Conservation (phyloP, 1,140 invertebrate genomes). For the Drosophila quadrilineata region DNA sequence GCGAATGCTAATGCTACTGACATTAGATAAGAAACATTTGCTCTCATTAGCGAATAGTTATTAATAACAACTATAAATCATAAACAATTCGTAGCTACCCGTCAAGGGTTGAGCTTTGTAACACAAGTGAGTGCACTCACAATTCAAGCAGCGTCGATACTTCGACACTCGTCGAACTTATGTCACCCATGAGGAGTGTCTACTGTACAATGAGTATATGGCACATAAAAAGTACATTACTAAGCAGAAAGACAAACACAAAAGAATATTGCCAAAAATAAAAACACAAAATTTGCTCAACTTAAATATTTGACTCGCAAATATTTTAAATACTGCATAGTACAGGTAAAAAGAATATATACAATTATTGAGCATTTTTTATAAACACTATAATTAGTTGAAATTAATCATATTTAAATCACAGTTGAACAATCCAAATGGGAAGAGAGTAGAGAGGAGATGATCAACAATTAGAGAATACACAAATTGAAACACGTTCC, state of each 20-base stretch:
- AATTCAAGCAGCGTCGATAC: background rate
- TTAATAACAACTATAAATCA: no score
- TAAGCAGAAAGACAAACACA: conserved; percentile 2
- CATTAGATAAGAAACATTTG: background rate
- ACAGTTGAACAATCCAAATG: background rate
- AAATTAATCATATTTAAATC: conserved; percentile 38
- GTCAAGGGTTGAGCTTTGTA: no score
- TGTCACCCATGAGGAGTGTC: background rate
- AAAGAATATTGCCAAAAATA: conserved; percentile 9
- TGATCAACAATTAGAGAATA: conserved; percentile 32
- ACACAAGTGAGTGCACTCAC: background rate
- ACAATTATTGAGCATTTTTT: background rate
- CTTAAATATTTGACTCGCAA: conserved; percentile 5
- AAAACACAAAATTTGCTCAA: background rate
- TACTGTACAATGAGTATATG: conserved; percentile 1
- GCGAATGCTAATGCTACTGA: background rate
- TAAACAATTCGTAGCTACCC: no score
- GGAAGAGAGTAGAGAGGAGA: background rate
- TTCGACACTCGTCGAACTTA: no score
- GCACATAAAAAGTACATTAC: conserved; percentile 19
- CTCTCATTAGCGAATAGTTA: no score
- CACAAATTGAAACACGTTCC: conserved; percentile 40
- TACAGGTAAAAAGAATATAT: background rate
- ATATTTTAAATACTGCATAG: no score
- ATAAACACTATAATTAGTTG: no score